These are phyloP conservation scores for Thumatha senex DNA, from an alignment of 2,888 invertebrate species.

Conservation along the genomic window DNA sequence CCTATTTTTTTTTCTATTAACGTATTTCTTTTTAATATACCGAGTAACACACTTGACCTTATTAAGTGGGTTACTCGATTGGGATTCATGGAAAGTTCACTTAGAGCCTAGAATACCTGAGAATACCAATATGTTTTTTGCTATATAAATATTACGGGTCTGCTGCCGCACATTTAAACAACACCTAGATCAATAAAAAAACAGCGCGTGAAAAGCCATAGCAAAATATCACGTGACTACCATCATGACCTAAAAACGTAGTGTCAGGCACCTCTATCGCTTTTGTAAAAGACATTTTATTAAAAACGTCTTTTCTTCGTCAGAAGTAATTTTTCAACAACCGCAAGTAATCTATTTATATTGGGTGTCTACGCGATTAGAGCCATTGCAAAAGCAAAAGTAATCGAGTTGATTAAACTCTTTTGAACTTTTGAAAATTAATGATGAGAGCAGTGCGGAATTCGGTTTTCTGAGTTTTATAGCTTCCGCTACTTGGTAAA, in stretches of 20 bases:
- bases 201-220: conserved; percentile 10
- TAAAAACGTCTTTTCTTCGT: conserved; percentile 47
- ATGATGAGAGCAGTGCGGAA: not conserved
- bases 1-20: too few relatives aligned
- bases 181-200: not conserved
- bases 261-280: conserved; percentile 51
- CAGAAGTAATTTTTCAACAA: conserved; percentile 29
- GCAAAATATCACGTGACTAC: conserved; percentile 34
- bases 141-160: not conserved
- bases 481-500: too few relatives aligned
- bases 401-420: conserved; percentile 19
- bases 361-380: conserved; percentile 20
- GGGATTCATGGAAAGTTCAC: too few relatives aligned
- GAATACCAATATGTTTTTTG: not conserved
- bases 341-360: conserved; percentile 33
- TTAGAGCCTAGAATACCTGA: too few relatives aligned
- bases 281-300: conserved; percentile 49
- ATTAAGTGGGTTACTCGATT: too few relatives aligned
- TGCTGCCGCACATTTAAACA: conserved; percentile 1
- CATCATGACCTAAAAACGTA: conserved; percentile 67
- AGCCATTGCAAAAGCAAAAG: conserved; percentile 13
- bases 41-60: too few relatives aligned
- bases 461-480: too few relatives aligned
- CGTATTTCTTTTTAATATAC: too few relatives aligned
- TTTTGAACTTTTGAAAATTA: conserved; percentile 13